Conservation (phyloP, 1,140 invertebrate species). For the Oryzaephilus surinamensis region DNA sequence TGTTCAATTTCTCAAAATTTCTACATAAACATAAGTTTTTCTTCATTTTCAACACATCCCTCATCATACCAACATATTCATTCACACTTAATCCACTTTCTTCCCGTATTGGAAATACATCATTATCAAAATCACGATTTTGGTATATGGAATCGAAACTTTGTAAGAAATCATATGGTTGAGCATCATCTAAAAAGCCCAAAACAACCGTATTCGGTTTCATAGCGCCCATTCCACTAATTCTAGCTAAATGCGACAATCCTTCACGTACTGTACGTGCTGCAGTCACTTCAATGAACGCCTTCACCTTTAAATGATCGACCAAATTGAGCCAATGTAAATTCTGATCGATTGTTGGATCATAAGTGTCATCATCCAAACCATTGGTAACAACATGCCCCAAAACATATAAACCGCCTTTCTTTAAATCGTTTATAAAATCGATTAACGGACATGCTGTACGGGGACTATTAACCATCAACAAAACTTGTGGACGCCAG, state of each 20-base stretch:
- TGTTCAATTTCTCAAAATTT: conserved; percentile 80
- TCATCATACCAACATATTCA: conserved; percentile 86
- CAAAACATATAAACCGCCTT: conserved; percentile 91
- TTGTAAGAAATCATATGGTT: conserved; percentile 64
- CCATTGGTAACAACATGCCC: conserved; percentile 79
- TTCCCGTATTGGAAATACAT: conserved; percentile 35
- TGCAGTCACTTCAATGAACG: conserved; percentile 92
- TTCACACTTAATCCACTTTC: conserved; percentile 35
- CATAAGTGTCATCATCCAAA: conserved; percentile 42
- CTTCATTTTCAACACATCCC: conserved; percentile 78
- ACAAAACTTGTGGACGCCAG: conserved; percentile 94
- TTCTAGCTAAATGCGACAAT: conserved; percentile 80
- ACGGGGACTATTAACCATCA: conserved; percentile 87
- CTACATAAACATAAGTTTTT: conserved; percentile 93
- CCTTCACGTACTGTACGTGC: conserved; percentile 77
- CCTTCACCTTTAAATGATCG: conserved; percentile 61
- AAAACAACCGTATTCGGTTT: conserved; percentile 93
- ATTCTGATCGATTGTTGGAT: conserved; percentile 66
- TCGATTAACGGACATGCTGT: conserved; percentile 83
- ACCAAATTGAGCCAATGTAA: conserved; percentile 68
- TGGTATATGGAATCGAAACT: conserved; percentile 39
- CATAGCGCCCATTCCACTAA: conserved; percentile 96
- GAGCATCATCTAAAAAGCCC: conserved; percentile 76
- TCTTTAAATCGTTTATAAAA: conserved; percentile 98
- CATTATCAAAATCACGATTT: conserved; percentile 28